Conservation (phyloP, 2,113 vertebrate species). For the Rhineura floridana region DNA sequence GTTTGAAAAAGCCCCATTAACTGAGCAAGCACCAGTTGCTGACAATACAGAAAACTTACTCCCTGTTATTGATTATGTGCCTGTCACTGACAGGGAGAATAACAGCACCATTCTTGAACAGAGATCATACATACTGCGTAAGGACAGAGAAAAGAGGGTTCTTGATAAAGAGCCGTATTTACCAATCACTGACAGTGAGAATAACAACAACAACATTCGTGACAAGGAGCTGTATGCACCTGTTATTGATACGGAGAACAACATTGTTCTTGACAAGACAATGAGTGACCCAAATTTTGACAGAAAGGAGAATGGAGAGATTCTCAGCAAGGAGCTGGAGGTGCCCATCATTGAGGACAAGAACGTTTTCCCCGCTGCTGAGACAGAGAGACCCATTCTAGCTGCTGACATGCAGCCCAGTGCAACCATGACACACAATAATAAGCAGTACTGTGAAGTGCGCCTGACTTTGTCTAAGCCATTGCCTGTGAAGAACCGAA, state of each 20-base stretch:
- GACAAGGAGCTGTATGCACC: background rate
- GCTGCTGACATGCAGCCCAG: constrained; percentile 8
- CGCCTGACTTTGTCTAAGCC: constrained; percentile 81
- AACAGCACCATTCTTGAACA: constrained; percentile 5
- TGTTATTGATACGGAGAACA: constrained; percentile 9
- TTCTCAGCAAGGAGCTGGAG: background rate
- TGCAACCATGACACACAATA: background rate
- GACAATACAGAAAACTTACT: rapidly evolving
- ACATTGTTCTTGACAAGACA: background rate
- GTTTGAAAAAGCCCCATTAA: constrained; percentile 21
- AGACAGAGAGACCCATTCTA: background rate
- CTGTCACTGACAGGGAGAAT: background rate
- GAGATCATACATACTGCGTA: background rate
- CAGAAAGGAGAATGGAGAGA: background rate
- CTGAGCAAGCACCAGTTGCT: background rate
- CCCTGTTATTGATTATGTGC: background rate
- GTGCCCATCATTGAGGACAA: background rate
- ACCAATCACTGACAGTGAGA: background rate
- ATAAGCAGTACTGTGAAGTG: constrained; percentile 75
- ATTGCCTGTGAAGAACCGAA: constrained; percentile 84
- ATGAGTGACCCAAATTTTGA: rapidly evolving
- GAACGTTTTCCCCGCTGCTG: background rate
- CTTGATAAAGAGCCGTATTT: background rate
- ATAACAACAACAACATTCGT: constrained; percentile 20
- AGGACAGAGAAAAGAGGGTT: background rate